phyloP scores from a whole-genome alignment of 2,888 invertebrate genomes.

The Neria commutata region DNA sequence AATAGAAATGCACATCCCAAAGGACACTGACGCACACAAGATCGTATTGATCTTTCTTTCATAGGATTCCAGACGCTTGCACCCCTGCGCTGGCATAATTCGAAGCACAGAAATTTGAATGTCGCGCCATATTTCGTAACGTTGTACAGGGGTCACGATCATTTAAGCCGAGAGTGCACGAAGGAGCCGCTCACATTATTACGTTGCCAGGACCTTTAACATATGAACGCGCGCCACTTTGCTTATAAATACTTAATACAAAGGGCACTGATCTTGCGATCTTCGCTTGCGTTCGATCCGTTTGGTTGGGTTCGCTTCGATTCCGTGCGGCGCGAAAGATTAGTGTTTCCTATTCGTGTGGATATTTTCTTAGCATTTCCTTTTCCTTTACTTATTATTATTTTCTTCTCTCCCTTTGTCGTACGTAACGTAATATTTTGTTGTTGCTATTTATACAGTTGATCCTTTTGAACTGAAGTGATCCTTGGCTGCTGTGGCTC shows the following conservation, averaged over 20 bases:
- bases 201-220: constrained; percentile 19
- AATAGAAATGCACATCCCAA: constrained; percentile 6
- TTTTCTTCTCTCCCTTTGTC: not conserved
- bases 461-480: constrained; percentile 12
- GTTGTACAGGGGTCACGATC: not conserved
- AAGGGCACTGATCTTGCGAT: too few species aligned
- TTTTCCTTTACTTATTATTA: not conserved
- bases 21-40: constrained; percentile 2
- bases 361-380: constrained; percentile 8
- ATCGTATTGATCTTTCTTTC: not conserved
- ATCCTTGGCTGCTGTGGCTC: constrained; percentile 12
- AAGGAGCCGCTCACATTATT: constrained; percentile 13
- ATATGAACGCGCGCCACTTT: not conserved
- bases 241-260: too few species aligned
- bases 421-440: constrained; percentile 21
- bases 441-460: constrained; percentile 13
- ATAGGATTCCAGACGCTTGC: not conserved
- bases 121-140: constrained; percentile 6
- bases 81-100: not conserved
- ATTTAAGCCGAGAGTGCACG: constrained; percentile 3
- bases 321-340: constrained; percentile 21
- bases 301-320: too few species aligned
- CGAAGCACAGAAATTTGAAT: constrained; percentile 10
- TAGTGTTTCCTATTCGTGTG: constrained; percentile 11
- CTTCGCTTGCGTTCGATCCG: too few species aligned